These are phyloP conservation scores for Varroa destructor DNA, from an alignment of 1,140 invertebrate species.

Conservation along the genomic window DNA sequence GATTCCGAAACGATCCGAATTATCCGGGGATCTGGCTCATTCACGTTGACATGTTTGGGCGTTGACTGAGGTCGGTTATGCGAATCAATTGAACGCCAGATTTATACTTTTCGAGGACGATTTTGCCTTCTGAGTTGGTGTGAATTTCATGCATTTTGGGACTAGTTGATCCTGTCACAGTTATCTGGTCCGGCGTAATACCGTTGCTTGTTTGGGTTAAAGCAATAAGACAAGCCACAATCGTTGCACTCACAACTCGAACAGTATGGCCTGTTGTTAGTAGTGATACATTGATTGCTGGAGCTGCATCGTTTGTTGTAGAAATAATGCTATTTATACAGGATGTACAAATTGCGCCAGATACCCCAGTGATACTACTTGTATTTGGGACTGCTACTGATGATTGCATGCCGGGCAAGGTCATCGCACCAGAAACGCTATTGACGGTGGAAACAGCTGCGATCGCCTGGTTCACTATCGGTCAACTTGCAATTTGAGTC, in stretches of 20 bases:
- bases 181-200: neutral
- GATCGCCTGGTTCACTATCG: too few relatives aligned
- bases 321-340: too few relatives aligned
- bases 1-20: neutral
- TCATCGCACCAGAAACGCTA: too few relatives aligned
- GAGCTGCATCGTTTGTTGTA: too few relatives aligned
- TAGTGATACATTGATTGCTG: too few relatives aligned
- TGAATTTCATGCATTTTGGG: conserved; percentile 22
- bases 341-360: too few relatives aligned
- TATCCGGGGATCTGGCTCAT: neutral
- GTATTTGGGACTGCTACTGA: too few relatives aligned
- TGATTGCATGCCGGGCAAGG: too few relatives aligned
- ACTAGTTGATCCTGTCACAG: too few relatives aligned
- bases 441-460: too few relatives aligned
- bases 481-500: too few relatives aligned
- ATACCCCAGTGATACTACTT: too few relatives aligned
- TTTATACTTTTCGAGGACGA: neutral
- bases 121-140: neutral
- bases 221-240: neutral
- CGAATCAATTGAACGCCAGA: conserved; percentile 15
- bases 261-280: neutral
- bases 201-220: neutral
- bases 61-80: neutral
- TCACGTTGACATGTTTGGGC: neutral
- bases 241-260: neutral